Conservation (phyloP, 1,140 invertebrate genomes). For the Tribolium castaneum region DNA sequence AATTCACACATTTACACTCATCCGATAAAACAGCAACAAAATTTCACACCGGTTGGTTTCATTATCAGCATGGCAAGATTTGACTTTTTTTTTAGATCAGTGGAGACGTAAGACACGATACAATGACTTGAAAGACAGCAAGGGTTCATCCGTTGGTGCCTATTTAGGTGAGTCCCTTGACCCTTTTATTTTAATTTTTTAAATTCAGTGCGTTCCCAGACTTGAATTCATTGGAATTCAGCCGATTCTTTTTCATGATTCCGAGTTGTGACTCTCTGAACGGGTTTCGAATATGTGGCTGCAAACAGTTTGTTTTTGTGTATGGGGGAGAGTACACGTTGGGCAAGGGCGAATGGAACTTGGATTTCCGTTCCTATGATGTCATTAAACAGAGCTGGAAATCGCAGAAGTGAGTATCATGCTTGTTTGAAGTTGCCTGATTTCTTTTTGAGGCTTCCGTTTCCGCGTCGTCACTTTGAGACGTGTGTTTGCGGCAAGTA, state of each 20-base stretch:
- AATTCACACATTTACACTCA: too few relatives aligned
- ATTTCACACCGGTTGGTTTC: too few relatives aligned
- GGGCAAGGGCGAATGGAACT: conserved; percentile 56
- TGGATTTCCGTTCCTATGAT: conserved; percentile 56
- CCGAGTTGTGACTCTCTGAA: conserved; percentile 38
- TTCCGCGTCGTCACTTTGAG: conserved; percentile 57
- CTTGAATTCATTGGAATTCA: too few relatives aligned
- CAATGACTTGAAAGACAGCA: too few relatives aligned
- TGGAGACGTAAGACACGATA: too few relatives aligned
- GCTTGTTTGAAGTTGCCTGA: not conserved
- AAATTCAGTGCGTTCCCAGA: too few relatives aligned
- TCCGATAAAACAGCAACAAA: too few relatives aligned
- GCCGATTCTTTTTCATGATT: not conserved
- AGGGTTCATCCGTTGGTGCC: too few relatives aligned
- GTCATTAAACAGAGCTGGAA: conserved; percentile 55
- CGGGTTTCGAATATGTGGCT: conserved; percentile 54
- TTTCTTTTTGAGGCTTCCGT: conserved; percentile 49
- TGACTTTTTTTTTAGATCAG: too few relatives aligned
- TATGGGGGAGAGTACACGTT: conserved; percentile 57
- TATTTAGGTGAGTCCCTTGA: too few relatives aligned
- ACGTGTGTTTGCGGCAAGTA: conserved; percentile 51
- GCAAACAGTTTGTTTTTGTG: conserved; percentile 57
- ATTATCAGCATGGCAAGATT: too few relatives aligned
- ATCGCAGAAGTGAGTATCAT: conserved; percentile 45
- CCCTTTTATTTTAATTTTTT: too few relatives aligned